phyloP scores from a whole-genome alignment of 2,888 invertebrate species.

The Macaria notata region DNA sequence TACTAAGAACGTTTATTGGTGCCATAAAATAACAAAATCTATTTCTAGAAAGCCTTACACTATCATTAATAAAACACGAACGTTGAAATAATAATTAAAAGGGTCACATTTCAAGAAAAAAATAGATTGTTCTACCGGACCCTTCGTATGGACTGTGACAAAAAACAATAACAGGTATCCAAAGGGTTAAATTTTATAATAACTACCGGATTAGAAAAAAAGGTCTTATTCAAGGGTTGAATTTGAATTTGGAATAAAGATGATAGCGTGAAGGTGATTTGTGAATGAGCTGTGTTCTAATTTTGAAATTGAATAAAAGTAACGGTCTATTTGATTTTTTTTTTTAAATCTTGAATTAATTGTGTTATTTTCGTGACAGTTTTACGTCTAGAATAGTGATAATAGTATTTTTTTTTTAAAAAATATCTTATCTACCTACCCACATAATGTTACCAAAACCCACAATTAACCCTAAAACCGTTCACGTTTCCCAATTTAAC shows the following conservation, averaged over 20 bases:
- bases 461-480: background rate
- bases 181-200: conserved; percentile 67
- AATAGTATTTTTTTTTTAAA: too few relatives aligned
- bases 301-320: background rate
- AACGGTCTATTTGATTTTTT: background rate
- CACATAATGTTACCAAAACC: too few relatives aligned
- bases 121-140: conserved; percentile 66
- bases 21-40: too few relatives aligned
- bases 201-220: conserved; percentile 51
- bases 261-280: conserved; percentile 3
- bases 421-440: too few relatives aligned
- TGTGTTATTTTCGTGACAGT: too few relatives aligned
- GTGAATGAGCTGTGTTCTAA: background rate
- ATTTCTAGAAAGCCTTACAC: too few relatives aligned
- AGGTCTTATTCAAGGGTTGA: conserved; percentile 56
- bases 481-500: conserved; percentile 1
- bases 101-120: conserved; percentile 42
- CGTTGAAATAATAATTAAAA: conserved; percentile 57
- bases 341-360: background rate
- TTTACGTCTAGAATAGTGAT: background rate
- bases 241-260: conserved; percentile 48
- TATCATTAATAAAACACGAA: conserved; percentile 30
- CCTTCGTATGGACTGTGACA: conserved; percentile 49
- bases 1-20: too few relatives aligned
- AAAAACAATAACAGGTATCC: conserved; percentile 66